Base-by-base conservation (phyloP, 2,797 vertebrate species). In the Eptatretus atami region DNA sequence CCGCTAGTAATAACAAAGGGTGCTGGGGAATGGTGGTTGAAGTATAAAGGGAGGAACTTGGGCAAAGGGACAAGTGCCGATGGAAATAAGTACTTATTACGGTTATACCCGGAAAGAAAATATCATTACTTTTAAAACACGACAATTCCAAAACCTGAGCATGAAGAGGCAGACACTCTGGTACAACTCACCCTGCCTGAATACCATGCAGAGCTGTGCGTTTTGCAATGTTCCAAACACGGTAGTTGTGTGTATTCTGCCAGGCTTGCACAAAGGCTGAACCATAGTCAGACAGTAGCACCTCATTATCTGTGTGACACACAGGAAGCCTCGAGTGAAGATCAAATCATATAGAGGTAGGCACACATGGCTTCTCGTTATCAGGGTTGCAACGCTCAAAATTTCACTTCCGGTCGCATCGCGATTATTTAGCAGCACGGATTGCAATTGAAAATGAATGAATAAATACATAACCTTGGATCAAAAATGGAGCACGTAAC, bases 171-270 rank as follows among this genome's bases (percentile, higher is more conserved):
- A n/a, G n/a, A 24, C 57, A 61, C 12, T n/a, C n/a, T 24, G 24
- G 57, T n/a, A 24, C n/a, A 24, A 63, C 80, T 72, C 77, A 96
- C 90, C 86, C 84, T 1, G 83, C 77, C 53, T 82, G 80, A 70
- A 96, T 72, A 69, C 83, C 76, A 12, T 79, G 72, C 71, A 98
- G 78, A 69, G 81, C 83, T 0, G 82, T 79, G 66, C 92, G 85
- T 70, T 81, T 83, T 77, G 87, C 88, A 76, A 84, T 86, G 70
- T 77, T 80, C 90, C 90, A 98, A 9, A 93, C 80, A 66, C 86
- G 77, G 74, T 82, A 86, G 76, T 88, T 96, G 75, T 98, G 88
- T 13, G 81, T 82, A 65, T 81, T 84, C 72, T 79, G 95, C 90
- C 90, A 98, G 11, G 83, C 79, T 0, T 75, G 53, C 67, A 84